Base-by-base conservation (phyloP, 53 echinoderm and acorn worm species). In the Hippasteria phrygiana region DNA sequence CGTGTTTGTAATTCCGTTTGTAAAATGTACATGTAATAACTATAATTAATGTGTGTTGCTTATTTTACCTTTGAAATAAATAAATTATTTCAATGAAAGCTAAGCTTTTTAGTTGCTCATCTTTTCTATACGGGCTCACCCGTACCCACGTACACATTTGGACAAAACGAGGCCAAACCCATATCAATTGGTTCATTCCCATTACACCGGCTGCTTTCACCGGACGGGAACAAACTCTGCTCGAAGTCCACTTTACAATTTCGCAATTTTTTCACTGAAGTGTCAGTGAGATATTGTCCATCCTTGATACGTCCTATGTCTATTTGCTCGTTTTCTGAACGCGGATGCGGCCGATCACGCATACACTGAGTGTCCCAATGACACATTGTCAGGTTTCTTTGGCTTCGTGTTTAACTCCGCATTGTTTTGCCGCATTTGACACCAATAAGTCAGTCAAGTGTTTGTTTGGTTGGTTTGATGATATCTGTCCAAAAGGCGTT, bases 221-320 rank as follows among this genome's bases (percentile, higher is more conserved):
- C 76, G 76, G 76, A 53, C 76, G 76, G 76, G 51, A 76, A 36
- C 51, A 53, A 17, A 51, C 50, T 29, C 16, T 48, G 76, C 31
- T 35, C 76, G 18, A 50, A 76, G 76, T 76, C 50, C 20, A 76
- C n/a, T n/a, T 51, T 48, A 22, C 20, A 34, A 51, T 76, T 76
- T 47, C 76, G 53, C 76, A 76, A 76, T 51, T 76, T 76, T 24
- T 56, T 56, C 26, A 24, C 59, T 59, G 11, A 2, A 55, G 55
- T 20, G 55, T 17, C 7, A 1, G 59, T 3, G 8, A 20, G 16
- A 59, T 3, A 59, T 59, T n/a, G 26, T 24, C 20, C 59, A 59
- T 20, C 59, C 26, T 59, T 24, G 26, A 24, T 26, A 24, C 26
- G 22, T 59, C 59, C 59, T 22, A 18, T 26, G 59, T 59, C 55